Conservation (phyloP, 1,140 invertebrate species). For the Myzus persicae region DNA sequence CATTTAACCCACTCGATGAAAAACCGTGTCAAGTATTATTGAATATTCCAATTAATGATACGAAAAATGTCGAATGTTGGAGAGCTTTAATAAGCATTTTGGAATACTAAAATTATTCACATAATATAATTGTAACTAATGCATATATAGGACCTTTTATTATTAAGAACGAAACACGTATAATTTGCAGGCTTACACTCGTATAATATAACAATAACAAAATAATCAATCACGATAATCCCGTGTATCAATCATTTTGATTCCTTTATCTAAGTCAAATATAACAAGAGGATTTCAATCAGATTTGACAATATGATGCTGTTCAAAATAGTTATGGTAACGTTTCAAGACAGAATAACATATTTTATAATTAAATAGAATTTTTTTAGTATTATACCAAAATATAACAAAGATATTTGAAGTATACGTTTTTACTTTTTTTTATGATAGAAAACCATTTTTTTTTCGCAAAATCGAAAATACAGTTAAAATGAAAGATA, state of each 20-base stretch:
- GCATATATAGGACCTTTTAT: not conserved
- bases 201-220: constrained; percentile 7
- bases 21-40: not conserved
- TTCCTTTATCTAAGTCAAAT: not conserved
- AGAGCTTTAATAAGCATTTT: not conserved
- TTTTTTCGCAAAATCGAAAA: not conserved
- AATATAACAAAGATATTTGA: not conserved
- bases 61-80: not conserved
- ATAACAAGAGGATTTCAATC: constrained; percentile 33
- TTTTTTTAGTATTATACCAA: not conserved
- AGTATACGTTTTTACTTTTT: too few relatives aligned
- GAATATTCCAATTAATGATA: constrained; percentile 17
- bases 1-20: not conserved
- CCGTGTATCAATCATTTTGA: constrained; percentile 32
- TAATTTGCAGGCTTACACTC: not conserved
- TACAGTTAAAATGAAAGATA: not conserved
- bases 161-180: not conserved
- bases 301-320: not conserved
- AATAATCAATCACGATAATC: constrained; percentile 41
- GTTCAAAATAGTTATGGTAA: not conserved
- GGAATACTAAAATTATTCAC: not conserved
- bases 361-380: not conserved
- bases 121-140: not conserved
- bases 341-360: not conserved
- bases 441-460: too few relatives aligned